phyloP scores from a whole-genome alignment of 2,888 invertebrate species.

The Nineta flava region DNA sequence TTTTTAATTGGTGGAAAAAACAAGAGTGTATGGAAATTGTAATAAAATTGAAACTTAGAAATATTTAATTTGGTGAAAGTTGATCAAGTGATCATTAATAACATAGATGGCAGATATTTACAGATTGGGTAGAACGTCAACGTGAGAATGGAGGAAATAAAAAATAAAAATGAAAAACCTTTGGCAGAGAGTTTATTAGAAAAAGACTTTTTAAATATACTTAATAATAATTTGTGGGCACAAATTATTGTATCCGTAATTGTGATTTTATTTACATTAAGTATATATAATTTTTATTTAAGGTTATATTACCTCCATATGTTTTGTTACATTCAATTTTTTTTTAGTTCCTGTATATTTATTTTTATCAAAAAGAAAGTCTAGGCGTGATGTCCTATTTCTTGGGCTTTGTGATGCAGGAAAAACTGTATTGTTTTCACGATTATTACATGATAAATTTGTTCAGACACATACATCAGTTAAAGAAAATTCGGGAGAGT shows the following conservation, averaged over 20 bases:
- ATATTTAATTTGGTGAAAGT: no score
- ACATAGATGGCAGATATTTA: background rate
- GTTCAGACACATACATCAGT: slow-evolving; percentile 77
- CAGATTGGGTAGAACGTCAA: background rate
- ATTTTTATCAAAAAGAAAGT: slow-evolving; percentile 39
- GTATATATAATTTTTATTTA: background rate
- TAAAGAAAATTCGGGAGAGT: slow-evolving; percentile 65
- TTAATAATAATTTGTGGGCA: no score
- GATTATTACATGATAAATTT: slow-evolving; percentile 53
- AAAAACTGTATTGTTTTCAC: slow-evolving; percentile 75
- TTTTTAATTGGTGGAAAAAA: no score
- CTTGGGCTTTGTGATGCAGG: slow-evolving; percentile 81
- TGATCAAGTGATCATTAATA: no score
- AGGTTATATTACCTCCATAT: slow-evolving; percentile 1
- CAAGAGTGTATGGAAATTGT: no score
- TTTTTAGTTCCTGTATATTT: slow-evolving; percentile 43
- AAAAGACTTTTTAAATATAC: no score
- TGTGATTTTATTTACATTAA: background rate
- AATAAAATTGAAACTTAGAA: no score
- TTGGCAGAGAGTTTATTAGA: background rate
- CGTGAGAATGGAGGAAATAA: background rate
- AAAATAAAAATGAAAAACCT: background rate
- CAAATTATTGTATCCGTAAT: background rate
- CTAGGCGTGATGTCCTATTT: slow-evolving; percentile 51
- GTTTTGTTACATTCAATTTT: slow-evolving; percentile 4